Evolutionary conservation across 2,113 vertebrate species (phyloP), one percentile per base, ranked within the genome.

Genomic region (Eulemur macaco): DNA sequence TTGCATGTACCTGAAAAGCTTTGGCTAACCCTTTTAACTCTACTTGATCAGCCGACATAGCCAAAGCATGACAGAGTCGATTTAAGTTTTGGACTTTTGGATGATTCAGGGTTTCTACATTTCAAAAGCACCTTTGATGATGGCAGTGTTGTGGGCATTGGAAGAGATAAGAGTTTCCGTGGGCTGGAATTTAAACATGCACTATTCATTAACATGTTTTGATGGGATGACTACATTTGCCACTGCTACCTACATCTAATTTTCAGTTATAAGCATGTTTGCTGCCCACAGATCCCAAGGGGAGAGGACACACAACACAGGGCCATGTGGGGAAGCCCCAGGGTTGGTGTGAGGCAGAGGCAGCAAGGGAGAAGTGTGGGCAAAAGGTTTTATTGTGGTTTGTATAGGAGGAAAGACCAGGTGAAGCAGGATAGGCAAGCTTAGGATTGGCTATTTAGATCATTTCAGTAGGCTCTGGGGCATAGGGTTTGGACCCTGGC

Each of bases 21-120:
- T 91, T 77, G 92, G 60, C 94, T 97, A 94, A 97, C 92, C 80
- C 97, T 97, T 98, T 98, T 94, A 98, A 98, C 97, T 97, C 96
- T 89, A 83, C 96, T 97, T 97, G 96, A 98, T 98, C 97, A 97
- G 96, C 95, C 96, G 97, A 95, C 96, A 97, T 84, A 98, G 97
- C 90, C 96, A 90, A 96, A 89, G 97, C 96, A 96, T 98, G 96
- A 98, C 97, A 98, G 97, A 84, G 88, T 95, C 47, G 73, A 98
- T 98, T 98, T 97, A 98, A 95, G 96, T 95, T 96, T 97, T 92
- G 97, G 96, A 97, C 96, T 98, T 97, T 96, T 97, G 94, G 95
- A 96, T 97, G 97, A 98, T 95, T 97, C 96, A 96, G 97, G 54
- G 37, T 89, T 97, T 96, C 82, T 97, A 63, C 98, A 92, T 96